Conservation (phyloP, 2,113 vertebrate species). For the Choloepus hoffmanni region DNA sequence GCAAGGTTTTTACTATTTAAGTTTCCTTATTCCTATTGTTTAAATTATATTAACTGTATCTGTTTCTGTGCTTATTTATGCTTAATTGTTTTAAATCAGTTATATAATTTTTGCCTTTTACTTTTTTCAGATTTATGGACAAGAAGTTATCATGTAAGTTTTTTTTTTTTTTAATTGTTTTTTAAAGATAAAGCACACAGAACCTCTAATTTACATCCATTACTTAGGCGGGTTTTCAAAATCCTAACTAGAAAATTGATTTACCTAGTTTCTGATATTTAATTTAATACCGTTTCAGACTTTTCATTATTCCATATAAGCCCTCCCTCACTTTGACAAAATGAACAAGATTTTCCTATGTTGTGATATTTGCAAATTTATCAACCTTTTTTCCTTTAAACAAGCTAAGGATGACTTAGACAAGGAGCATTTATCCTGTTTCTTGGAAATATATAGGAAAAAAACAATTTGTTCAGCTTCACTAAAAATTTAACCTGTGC, state of each 20-base stretch:
- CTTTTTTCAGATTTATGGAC: constrained; percentile 95
- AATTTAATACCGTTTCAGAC: not conserved
- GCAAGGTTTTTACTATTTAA: not conserved
- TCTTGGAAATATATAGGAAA: constrained; percentile 20
- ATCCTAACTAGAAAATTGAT: not conserved
- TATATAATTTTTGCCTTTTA: constrained; percentile 20
- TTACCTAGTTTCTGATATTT: constrained; percentile 41
- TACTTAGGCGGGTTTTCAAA: constrained; percentile 41
- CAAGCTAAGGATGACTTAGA: not conserved
- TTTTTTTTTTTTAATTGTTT: not conserved
- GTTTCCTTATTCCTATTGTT: constrained; percentile 24
- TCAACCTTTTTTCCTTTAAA: constrained; percentile 41
- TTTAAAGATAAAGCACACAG: constrained; percentile 26
- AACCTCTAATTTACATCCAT: not conserved
- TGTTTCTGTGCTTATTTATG: not conserved
- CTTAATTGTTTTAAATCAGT: not conserved
- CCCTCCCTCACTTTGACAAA: not conserved
- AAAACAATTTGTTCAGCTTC: not conserved
- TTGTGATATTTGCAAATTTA: not conserved
- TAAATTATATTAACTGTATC: not conserved
- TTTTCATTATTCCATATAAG: not conserved
- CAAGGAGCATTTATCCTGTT: not conserved
- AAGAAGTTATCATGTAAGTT: constrained; percentile 97
- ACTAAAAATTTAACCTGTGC: not conserved
- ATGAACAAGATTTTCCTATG: constrained; percentile 13